These are phyloP conservation scores for Platerodrilus igneus DNA, from an alignment of 2,888 invertebrate species.

Conservation along the genomic window DNA sequence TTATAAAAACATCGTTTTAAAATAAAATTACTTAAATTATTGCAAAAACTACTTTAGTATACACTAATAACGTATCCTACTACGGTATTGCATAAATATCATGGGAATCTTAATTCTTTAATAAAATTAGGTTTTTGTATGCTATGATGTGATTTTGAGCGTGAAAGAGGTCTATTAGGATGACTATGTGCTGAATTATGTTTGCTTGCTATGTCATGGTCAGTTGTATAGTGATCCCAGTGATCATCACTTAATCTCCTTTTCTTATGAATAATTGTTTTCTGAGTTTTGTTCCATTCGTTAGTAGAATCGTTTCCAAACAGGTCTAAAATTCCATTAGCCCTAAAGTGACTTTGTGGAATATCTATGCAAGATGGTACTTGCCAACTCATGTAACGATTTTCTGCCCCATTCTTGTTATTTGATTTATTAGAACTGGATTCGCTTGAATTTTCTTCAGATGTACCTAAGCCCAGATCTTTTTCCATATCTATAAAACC, in stretches of 20 bases:
- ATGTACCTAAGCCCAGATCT: constrained; percentile 77
- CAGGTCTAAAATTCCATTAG: constrained; percentile 61
- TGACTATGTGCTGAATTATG: constrained; percentile 43
- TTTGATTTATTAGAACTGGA: constrained; percentile 69
- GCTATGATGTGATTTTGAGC: constrained; percentile 61
- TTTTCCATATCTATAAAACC: constrained; percentile 66
- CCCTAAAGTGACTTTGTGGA: constrained; percentile 55
- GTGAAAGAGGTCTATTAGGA: constrained; percentile 41
- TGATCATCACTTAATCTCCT: constrained; percentile 26
- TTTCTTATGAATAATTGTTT: constrained; percentile 27
- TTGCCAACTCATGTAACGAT: constrained; percentile 61
- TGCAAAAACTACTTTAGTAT: too few relatives aligned
- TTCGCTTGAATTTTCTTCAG: constrained; percentile 80
- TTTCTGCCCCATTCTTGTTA: constrained; percentile 51
- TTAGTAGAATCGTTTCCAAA: constrained; percentile 61
- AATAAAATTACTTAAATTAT: too few relatives aligned
- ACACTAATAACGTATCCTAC: too few relatives aligned
- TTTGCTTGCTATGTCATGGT: too few relatives aligned
- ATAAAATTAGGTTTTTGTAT: constrained; percentile 60
- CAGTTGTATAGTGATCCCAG: constrained; percentile 39
- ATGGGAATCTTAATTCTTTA: constrained; percentile 61
- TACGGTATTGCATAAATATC: too few relatives aligned
- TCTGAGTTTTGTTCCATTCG: constrained; percentile 50
- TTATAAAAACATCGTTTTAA: too few relatives aligned
- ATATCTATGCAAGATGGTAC: constrained; percentile 57